Evolutionary conservation across 1,140 invertebrate genomes (phyloP).

Genomic region (Drosophila bocqueti): DNA sequence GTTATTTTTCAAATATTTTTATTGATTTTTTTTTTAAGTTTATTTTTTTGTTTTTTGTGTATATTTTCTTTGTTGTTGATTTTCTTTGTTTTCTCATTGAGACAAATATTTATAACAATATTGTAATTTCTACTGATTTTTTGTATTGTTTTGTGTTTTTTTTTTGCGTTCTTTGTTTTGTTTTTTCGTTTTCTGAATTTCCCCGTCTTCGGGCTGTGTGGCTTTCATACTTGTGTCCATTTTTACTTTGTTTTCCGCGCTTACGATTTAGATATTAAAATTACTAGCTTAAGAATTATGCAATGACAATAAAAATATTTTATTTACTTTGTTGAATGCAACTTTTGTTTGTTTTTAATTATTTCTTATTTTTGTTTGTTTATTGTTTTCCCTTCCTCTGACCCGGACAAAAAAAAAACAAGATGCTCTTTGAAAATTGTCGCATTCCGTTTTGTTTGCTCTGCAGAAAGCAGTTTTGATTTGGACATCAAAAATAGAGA

Average conservation of each 20-base stretch:
- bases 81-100: slow-evolving; percentile 73
- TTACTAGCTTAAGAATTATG: slow-evolving; percentile 82
- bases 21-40: slow-evolving; percentile 49
- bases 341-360: slow-evolving; percentile 28
- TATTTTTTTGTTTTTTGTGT: slow-evolving; percentile 49
- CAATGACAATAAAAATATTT: slow-evolving; percentile 83
- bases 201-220: slow-evolving; percentile 10
- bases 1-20: slow-evolving; percentile 53
- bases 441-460: slow-evolving; percentile 7
- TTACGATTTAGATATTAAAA: slow-evolving; percentile 79
- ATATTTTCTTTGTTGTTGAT: slow-evolving; percentile 67
- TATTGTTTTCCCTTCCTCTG: slow-evolving; percentile 18
- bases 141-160: slow-evolving; percentile 6
- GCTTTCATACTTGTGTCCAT: slow-evolving; percentile 43
- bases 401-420: slow-evolving; percentile 31
- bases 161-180: slow-evolving; percentile 3
- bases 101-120: slow-evolving; percentile 83
- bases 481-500: slow-evolving; percentile 56
- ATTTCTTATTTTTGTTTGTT: slow-evolving; percentile 11
- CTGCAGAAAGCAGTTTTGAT: slow-evolving; percentile 43
- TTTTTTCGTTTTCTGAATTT: slow-evolving; percentile 15
- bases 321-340: slow-evolving; percentile 61
- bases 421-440: slow-evolving; percentile 29
- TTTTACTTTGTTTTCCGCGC: slow-evolving; percentile 70
- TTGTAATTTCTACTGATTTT: slow-evolving; percentile 72